Conservation (phyloP, 1,140 invertebrate species). For the Manduca sexta region DNA sequence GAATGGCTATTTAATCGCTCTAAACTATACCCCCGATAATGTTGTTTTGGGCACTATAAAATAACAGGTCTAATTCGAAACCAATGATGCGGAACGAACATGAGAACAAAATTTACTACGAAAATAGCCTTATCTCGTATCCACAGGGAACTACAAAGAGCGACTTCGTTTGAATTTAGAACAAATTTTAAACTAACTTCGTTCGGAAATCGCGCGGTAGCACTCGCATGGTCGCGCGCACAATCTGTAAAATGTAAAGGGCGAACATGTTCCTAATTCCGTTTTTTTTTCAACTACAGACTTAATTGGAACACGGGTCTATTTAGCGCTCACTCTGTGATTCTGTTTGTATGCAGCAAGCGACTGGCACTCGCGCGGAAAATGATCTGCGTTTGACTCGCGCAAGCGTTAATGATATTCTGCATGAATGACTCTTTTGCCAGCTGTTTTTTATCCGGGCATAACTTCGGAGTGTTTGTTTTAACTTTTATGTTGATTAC, state of each 20-base stretch:
- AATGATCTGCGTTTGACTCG: constrained; percentile 29
- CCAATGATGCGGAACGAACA: constrained; percentile 13
- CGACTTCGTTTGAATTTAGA: constrained; percentile 21
- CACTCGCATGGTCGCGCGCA: constrained; percentile 13
- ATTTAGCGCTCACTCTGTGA: constrained; percentile 27
- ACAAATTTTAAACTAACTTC: constrained; percentile 24
- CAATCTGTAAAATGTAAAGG: constrained; percentile 21
- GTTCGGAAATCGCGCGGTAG: constrained; percentile 19
- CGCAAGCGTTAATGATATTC: constrained; percentile 26
- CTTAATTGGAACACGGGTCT: constrained; percentile 26
- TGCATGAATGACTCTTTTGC: neutral
- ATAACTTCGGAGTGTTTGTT: neutral
- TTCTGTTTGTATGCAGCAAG: constrained; percentile 31
- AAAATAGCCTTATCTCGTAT: constrained; percentile 17
- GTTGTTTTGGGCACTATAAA: constrained; percentile 1
- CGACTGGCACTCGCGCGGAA: constrained; percentile 19
- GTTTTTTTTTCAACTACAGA: constrained; percentile 15
- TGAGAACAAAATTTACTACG: constrained; percentile 12
- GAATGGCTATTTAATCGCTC: constrained; percentile 1
- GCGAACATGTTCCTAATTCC: constrained; percentile 14
- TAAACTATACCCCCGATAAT: constrained; percentile 1
- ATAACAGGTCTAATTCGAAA: constrained; percentile 10
- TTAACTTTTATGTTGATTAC: neutral
- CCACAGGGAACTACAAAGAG: constrained; percentile 17
- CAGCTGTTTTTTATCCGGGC: neutral